Evolutionary conservation across 1,140 invertebrate species (phyloP), one percentile per base, ranked within the genome.

Genomic region (Drosophila nasuta): DNA sequence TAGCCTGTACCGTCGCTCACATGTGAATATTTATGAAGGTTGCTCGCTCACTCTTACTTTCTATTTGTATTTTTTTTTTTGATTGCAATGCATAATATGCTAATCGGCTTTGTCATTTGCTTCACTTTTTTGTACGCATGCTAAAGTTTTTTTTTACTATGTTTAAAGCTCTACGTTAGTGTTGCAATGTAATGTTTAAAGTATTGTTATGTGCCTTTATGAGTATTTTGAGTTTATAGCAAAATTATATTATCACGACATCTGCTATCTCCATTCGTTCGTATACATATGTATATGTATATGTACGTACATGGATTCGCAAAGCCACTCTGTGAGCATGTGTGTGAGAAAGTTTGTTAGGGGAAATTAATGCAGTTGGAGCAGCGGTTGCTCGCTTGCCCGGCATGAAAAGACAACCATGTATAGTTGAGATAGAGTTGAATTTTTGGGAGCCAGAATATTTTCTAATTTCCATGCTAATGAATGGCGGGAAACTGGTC

Each of bases 401-500:
- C 28, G 15, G 11, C n/a, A 43, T 45, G 15, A 79, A 79, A 45
- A 72, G 28, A 20, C 3, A 48, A 43, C 52, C 13, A 6, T 25
- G 30, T 28, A 28, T 8, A 45, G 49, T 64, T 45, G 13, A 48
- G 43, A 48, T 35, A 30, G 56, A 54, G 43, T 43, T 46, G 63
- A 20, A 17, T 43, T 25, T 17, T 13, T 60, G 10, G 11, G 8
- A 38, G 57, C 66, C 75, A 67, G 82, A 87, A 82, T 87, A 79
- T 87, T 86, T 82, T 69, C 59, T 87, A 87, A 86, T 82, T 82
- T 76, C 60, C 82, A 82, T 87, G 75, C 79, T 85, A 82, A 79
- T 79, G 75, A 87, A 86, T 82, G 75, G 82, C 62, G 63, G 63
- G 30, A 57, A 65, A 51, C 63, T 56, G 54, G 71, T 56, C 54